Evolutionary conservation across 2,888 invertebrate genomes (phyloP).

Genomic region (Torymus tubicola): DNA sequence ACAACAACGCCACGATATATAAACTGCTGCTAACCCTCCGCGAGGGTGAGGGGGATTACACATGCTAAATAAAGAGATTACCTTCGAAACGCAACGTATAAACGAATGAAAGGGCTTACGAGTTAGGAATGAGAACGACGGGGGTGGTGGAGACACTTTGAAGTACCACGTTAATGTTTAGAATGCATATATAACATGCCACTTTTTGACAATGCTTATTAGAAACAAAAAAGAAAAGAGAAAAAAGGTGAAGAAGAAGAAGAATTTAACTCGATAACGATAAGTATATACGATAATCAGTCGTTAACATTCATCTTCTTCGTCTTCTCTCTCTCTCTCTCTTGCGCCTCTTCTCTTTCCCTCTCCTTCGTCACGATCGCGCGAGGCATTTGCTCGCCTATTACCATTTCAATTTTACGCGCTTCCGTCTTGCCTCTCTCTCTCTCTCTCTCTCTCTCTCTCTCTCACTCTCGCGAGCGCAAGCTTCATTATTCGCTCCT

Average conservation of each 20-base stretch:
- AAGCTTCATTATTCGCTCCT: neutral
- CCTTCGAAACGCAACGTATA: neutral
- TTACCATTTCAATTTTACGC: conserved; percentile 53
- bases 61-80: neutral
- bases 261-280: conserved; percentile 34
- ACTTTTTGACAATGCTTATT: too few species aligned
- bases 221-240: too few species aligned
- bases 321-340: neutral
- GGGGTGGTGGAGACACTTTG: too few species aligned
- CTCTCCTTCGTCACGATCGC: neutral
- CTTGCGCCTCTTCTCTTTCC: too few species aligned
- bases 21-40: too few species aligned
- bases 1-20: too few species aligned
- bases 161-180: too few species aligned
- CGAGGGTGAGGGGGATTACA: neutral
- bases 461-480: neutral
- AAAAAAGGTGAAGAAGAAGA: too few species aligned
- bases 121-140: too few species aligned
- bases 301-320: conserved; percentile 33
- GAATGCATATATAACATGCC: too few species aligned
- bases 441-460: conserved; percentile 17
- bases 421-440: conserved; percentile 45
- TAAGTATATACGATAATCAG: conserved; percentile 31
- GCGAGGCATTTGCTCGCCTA: conserved; percentile 17
- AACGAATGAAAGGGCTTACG: too few species aligned